Evolutionary conservation across 2,888 invertebrate genomes (phyloP).

Genomic region (Chalcosyrphus nemorum): DNA sequence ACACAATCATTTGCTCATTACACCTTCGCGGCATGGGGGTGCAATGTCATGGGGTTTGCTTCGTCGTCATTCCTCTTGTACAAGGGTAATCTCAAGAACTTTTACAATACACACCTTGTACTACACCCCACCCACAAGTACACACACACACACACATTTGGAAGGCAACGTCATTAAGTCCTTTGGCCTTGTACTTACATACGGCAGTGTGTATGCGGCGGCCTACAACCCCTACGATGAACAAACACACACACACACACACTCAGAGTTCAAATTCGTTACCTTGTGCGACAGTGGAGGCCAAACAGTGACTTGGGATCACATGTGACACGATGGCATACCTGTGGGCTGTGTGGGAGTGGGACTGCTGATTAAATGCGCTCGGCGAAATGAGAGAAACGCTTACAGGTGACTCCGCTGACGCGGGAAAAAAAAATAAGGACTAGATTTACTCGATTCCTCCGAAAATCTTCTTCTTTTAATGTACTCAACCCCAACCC

Average conservation of each 20-base stretch:
- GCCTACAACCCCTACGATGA: conserved; percentile 13
- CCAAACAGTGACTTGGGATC: conserved; percentile 34
- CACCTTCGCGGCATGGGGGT: conserved; percentile 35
- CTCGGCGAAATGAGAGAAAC: not conserved
- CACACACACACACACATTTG: conserved; percentile 9
- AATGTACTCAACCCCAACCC: not conserved
- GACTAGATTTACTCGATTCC: too few species aligned
- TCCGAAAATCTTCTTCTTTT: not conserved
- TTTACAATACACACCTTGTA: not conserved
- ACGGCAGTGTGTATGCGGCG: not conserved
- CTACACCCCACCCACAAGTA: not conserved
- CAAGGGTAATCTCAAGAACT: conserved; percentile 58
- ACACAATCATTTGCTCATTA: conserved; percentile 58
- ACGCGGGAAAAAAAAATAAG: too few species aligned
- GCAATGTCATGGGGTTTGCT: conserved; percentile 64
- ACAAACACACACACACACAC: not conserved
- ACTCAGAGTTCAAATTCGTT: conserved; percentile 33
- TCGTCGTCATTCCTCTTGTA: conserved; percentile 8
- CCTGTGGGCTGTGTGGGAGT: not conserved
- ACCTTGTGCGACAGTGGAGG: conserved; percentile 45
- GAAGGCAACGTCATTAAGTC: conserved; percentile 56
- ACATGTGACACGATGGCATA: not conserved
- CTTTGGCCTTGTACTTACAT: conserved; percentile 58
- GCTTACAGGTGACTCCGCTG: not conserved
- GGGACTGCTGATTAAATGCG: conserved; percentile 4